These are phyloP conservation scores for Sorex maritimensis DNA, from an alignment of 2,797 vertebrate genomes.

Conservation along the genomic window DNA sequence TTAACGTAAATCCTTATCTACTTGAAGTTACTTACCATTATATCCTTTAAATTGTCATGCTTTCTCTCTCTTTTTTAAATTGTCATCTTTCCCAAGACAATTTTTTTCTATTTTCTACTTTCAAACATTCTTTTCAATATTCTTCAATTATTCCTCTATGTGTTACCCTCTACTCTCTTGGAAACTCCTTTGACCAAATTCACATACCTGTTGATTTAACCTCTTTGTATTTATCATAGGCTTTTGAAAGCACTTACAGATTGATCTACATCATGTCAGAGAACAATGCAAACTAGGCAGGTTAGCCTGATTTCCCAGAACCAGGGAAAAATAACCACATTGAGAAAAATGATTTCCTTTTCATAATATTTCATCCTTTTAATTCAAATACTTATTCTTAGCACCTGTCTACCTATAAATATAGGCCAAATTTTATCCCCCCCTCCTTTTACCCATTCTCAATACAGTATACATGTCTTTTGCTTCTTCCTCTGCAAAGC, in stretches of 20 bases:
- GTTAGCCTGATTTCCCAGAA: background rate
- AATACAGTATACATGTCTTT: background rate
- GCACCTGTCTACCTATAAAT: background rate
- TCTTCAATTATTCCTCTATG: background rate
- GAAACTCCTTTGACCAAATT: background rate
- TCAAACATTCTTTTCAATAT: background rate
- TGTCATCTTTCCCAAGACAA: background rate
- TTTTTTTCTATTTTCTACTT: constrained; percentile 7
- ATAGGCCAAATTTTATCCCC: background rate
- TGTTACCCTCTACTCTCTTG: background rate
- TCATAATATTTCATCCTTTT: background rate
- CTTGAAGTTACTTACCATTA: background rate
- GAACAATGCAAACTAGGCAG: background rate
- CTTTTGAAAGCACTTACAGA: background rate
- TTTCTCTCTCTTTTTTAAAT: constrained; percentile 19
- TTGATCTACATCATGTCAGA: background rate
- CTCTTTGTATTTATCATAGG: background rate
- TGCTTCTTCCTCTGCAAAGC: background rate
- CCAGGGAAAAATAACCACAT: background rate
- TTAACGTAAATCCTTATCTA: background rate
- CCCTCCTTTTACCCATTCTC: background rate
- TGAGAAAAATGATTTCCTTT: background rate
- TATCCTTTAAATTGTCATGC: background rate
- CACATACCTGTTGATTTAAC: background rate
- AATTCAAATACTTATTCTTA: background rate